Evolutionary conservation across 2,113 vertebrate genomes (phyloP).

Genomic region (Pseudorasbora parva): DNA sequence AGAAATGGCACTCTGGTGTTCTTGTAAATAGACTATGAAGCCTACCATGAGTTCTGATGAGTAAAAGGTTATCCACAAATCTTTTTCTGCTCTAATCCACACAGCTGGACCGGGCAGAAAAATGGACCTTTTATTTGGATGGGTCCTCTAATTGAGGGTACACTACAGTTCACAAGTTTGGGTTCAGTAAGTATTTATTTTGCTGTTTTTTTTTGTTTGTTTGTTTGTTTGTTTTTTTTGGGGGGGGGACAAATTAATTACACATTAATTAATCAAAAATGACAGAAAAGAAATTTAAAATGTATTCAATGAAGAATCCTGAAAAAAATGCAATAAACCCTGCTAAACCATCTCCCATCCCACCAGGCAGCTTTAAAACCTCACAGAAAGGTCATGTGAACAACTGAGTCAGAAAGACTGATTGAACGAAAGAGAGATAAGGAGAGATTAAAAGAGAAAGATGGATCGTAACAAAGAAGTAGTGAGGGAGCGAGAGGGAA

Average conservation of each 20-base stretch:
- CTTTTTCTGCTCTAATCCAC: constrained; percentile 16
- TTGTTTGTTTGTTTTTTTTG: too few relatives aligned
- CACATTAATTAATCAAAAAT: background rate
- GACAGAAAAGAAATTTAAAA: background rate
- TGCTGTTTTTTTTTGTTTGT: too few relatives aligned
- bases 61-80: constrained; percentile 29
- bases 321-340: background rate
- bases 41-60: constrained; percentile 5
- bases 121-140: background rate
- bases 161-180: background rate
- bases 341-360: background rate
- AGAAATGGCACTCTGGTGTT: background rate
- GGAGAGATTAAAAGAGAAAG: background rate
- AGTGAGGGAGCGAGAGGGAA: background rate
- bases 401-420: constrained; percentile 5
- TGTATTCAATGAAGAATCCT: too few relatives aligned
- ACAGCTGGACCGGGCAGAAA: constrained; percentile 1
- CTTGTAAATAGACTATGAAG: background rate
- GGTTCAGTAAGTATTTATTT: background rate
- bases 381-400: constrained; percentile 15
- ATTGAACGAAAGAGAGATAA: constrained; percentile 3
- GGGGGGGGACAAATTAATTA: background rate
- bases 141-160: background rate
- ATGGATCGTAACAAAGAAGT: background rate
- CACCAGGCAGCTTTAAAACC: background rate